These are phyloP conservation scores for Epizoanthus illoricatus DNA, from an alignment of 92 coral and sea anemone species.

Conservation along the genomic window DNA sequence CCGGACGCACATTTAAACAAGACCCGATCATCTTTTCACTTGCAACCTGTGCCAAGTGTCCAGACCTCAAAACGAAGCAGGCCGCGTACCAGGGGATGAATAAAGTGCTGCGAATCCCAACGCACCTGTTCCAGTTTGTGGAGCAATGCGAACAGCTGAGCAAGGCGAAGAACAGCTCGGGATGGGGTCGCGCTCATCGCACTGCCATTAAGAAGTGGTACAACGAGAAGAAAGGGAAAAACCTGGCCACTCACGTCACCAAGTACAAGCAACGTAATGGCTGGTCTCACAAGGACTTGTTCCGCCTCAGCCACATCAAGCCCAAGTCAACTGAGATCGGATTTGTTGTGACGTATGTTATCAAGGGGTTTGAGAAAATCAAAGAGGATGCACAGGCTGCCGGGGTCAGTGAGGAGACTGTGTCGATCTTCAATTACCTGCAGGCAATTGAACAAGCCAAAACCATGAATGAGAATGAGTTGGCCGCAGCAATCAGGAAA, in stretches of 20 bases:
- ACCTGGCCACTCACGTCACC: constrained; percentile 74
- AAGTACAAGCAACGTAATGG: constrained; percentile 93
- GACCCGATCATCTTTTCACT: constrained; percentile 77
- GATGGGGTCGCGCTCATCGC: constrained; percentile 97
- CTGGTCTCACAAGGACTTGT: constrained; percentile 89
- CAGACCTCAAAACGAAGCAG: constrained; percentile 68
- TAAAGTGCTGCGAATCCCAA: constrained; percentile 82
- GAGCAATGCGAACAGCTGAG: constrained; percentile 73
- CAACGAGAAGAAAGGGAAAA: constrained; percentile 62
- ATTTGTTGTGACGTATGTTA: constrained; percentile 66
- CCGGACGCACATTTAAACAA: constrained; percentile 89
- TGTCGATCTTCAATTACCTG: constrained; percentile 58
- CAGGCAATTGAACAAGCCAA: constrained; percentile 71
- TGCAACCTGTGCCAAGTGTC: constrained; percentile 81
- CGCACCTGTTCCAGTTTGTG: constrained; percentile 83
- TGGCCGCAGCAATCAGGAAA: constrained; percentile 59
- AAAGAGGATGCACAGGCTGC: constrained; percentile 32
- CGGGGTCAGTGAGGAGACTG: constrained; percentile 53
- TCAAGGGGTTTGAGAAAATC: constrained; percentile 46
- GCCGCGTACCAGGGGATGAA: constrained; percentile 76
- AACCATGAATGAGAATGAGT: constrained; percentile 53
- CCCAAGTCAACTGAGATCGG: constrained; percentile 43
- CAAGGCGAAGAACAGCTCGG: constrained; percentile 59
- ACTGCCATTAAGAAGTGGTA: constrained; percentile 92
- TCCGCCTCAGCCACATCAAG: constrained; percentile 88